Evolutionary conservation across 2,888 invertebrate genomes (phyloP).

Genomic region (Julus scandinavius): DNA sequence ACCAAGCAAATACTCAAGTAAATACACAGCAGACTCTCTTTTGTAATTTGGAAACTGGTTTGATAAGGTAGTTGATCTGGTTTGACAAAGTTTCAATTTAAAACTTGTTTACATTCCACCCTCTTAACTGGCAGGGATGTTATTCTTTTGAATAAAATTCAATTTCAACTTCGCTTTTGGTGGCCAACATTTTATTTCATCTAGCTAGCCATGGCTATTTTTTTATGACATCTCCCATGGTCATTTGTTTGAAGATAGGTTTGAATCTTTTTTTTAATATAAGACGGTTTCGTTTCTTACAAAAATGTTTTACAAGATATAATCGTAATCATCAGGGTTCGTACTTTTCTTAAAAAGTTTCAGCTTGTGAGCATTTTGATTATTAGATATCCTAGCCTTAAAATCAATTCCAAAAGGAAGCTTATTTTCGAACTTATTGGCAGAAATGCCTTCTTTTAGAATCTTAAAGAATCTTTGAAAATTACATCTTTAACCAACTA

Average conservation of each 20-base stretch:
- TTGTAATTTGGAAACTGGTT: too few species aligned
- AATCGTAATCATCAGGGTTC: neutral
- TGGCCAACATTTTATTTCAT: neutral
- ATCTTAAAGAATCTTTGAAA: too few species aligned
- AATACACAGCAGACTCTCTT: too few species aligned
- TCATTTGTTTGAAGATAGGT: neutral
- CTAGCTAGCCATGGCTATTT: neutral
- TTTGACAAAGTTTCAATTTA: neutral
- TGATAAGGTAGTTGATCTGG: too few species aligned
- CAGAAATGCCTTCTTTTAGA: too few species aligned
- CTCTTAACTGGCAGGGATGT: neutral
- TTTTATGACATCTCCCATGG: neutral
- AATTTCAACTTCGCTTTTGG: neutral
- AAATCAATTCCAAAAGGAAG: neutral
- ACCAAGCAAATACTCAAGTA: too few species aligned
- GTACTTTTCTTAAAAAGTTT: neutral
- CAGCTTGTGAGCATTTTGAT: neutral
- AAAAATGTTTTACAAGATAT: neutral
- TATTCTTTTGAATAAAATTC: conserved; percentile 7
- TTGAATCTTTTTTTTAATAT: neutral
- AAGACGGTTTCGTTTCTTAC: neutral
- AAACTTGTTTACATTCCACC: neutral
- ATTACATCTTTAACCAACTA: too few species aligned
- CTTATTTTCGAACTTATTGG: neutral
- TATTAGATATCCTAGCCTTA: neutral